A percentile compares a stretch with the other conserved stretches of the same genome.
These are phyloP conservation scores for Aphyosemion australe DNA, from an alignment of 2,113 vertebrate genomes.

Conservation along the genomic window DNA sequence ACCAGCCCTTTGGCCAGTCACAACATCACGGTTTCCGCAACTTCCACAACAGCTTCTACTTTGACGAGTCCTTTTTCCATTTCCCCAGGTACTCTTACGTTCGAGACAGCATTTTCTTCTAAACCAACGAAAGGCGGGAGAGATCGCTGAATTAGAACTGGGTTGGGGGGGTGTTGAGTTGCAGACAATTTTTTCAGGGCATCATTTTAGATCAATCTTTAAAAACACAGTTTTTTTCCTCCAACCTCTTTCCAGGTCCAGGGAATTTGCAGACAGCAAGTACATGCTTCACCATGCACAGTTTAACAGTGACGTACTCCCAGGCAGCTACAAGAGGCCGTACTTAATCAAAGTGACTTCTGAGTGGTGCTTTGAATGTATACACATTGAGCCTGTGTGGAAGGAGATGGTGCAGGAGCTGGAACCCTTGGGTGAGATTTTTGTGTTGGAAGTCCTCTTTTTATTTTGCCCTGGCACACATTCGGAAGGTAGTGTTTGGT, in stretches of 20 bases:
- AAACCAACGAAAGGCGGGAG: too few species aligned
- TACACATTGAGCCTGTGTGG: constrained; percentile 95
- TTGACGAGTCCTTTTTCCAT: constrained; percentile 93
- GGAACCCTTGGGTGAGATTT: constrained; percentile 84
- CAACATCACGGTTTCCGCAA: constrained; percentile 83
- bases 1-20: constrained; percentile 82
- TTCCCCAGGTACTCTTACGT: constrained; percentile 80
- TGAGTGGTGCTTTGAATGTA: constrained; percentile 94
- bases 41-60: constrained; percentile 92
- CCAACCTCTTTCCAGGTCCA: constrained; percentile 74
- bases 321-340: constrained; percentile 90
- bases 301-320: constrained; percentile 89
- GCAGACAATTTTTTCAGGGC: neutral
- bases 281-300: constrained; percentile 89
- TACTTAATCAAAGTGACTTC: constrained; percentile 97
- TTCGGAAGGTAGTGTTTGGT: too few species aligned
- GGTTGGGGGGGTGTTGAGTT: too few species aligned
- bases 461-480: too few species aligned
- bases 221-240: neutral
- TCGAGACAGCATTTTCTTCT: neutral
- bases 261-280: constrained; percentile 88
- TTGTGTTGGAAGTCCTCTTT: too few species aligned
- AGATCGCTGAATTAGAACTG: too few species aligned
- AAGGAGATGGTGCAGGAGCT: constrained; percentile 89
- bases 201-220: neutral